Percentiles rank a stretch among this genome's conserved stretches.
phyloP scores from a whole-genome alignment of 2,113 vertebrate species.

The Takifugu flavidus region DNA sequence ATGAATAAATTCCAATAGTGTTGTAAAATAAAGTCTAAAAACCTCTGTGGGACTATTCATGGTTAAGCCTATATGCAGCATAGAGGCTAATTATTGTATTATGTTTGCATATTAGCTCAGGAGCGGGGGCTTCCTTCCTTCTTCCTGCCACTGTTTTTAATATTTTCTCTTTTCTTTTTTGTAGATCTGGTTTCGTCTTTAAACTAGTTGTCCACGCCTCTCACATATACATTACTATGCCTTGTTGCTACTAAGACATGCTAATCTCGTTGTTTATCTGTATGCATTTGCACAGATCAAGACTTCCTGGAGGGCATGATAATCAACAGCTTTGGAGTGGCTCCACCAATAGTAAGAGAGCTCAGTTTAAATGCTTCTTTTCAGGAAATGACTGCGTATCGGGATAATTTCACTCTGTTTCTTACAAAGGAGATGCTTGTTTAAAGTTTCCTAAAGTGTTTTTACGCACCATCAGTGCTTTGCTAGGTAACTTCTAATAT shows the following conservation, averaged over 20 bases:
- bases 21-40: too few relatives aligned
- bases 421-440: too few relatives aligned
- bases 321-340: conserved; percentile 79
- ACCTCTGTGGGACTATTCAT: too few relatives aligned
- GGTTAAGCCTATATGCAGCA: too few relatives aligned
- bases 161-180: conserved; percentile 3
- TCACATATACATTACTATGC: conserved; percentile 26
- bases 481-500: conserved; percentile 12
- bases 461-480: neutral
- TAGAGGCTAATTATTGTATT: conserved; percentile 38
- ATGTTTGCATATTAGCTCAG: conserved; percentile 45
- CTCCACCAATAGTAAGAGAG: conserved; percentile 38
- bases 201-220: conserved; percentile 25
- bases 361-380: too few relatives aligned
- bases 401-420: too few relatives aligned
- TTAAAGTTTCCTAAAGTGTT: neutral
- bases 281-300: conserved; percentile 79
- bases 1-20: too few relatives aligned
- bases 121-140: conserved; percentile 17
- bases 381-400: too few relatives aligned
- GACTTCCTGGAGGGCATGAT: conserved; percentile 87
- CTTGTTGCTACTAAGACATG: conserved; percentile 17
- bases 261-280: conserved; percentile 34
- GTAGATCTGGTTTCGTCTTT: conserved; percentile 18
- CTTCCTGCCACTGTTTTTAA: conserved; percentile 26